Base-by-base conservation (phyloP, 2,797 vertebrate species). In the Hyperoplus lanceolatus region DNA sequence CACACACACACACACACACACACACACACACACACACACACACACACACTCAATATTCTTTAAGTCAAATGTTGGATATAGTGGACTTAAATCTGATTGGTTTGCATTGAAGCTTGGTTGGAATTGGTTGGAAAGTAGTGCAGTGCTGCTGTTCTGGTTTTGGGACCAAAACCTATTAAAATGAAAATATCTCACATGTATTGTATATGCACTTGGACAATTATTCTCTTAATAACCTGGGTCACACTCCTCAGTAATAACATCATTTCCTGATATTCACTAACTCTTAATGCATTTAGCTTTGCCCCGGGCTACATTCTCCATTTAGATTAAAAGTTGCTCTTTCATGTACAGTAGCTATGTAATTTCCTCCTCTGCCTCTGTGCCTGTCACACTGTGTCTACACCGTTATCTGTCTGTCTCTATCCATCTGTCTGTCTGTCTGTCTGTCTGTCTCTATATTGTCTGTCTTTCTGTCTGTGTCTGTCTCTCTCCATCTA, bases 191-290 rank as follows among this genome's bases (percentile, higher is more conserved):
- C 46, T 15, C 61, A 58, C 75, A 68, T 29, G 21, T 21, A 21
- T 21, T 2, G 21, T 21, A 21, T 74, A 65, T 77, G 70, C 59
- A 67, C 84, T 74, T 77, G 53, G 64, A 81, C 75, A 79, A 90
- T 83, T 81, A 90, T 75, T 90, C 60, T 85, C 85, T 67, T 89
- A 89, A 91, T 90, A 85, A 90, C 77, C 82, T 70, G 81, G 80
- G 86, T 79, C 77, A 74, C 78, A 62, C 80, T 81, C 57, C 51
- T 73, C 61, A 54, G 63, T 90, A 85, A 83, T 87, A 86, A 82
- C 70, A 87, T 85, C 1, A 87, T 88, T 88, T 89, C 80, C 86
- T 85, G 85, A 74, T 83, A 80, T 80, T 84, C 83, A 60, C 64
- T 53, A 76, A 79, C 67, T 86, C 81, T 72, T 82, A 80, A 86